phyloP scores from a whole-genome alignment of 2,113 vertebrate species.

The Cyprinus carpio region DNA sequence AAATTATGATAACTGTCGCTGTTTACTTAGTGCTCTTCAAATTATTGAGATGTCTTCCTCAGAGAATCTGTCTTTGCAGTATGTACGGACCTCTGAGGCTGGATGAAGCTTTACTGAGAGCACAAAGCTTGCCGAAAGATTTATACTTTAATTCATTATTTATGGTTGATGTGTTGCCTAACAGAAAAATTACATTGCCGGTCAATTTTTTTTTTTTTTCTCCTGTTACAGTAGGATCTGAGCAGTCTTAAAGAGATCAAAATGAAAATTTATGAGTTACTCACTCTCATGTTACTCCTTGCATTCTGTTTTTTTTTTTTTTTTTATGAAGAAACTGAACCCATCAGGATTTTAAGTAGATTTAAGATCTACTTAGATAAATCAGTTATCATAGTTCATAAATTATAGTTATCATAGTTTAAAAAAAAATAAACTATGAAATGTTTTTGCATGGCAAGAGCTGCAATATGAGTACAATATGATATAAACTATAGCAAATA shows the following conservation, averaged over 20 bases:
- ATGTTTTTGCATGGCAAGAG: too few relatives aligned
- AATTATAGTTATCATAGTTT: too few relatives aligned
- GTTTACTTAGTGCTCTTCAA: constrained; percentile 29
- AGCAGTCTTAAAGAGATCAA: not conserved
- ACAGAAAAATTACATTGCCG: not conserved
- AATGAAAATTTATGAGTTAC: not conserved
- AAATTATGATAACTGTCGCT: constrained; percentile 35
- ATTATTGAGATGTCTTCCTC: constrained; percentile 28
- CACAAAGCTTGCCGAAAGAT: constrained; percentile 1
- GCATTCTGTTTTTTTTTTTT: not conserved
- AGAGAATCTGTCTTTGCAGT: constrained; percentile 14
- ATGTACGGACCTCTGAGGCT: constrained; percentile 17
- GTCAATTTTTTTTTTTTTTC: not conserved
- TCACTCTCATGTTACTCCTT: not conserved
- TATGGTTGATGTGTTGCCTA: not conserved
- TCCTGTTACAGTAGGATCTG: not conserved
- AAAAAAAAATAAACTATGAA: too few relatives aligned
- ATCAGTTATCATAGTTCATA: too few relatives aligned
- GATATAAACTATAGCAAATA: not conserved
- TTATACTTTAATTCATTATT: constrained; percentile 34
- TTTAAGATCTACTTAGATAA: not conserved
- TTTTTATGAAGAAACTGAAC: not conserved
- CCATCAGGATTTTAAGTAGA: not conserved
- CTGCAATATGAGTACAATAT: too few relatives aligned
- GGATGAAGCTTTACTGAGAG: constrained; percentile 10